A percentile compares a stretch with the other conserved stretches of the same genome.
phyloP scores from a whole-genome alignment of 2,888 invertebrate species.

The Macaria liturata region DNA sequence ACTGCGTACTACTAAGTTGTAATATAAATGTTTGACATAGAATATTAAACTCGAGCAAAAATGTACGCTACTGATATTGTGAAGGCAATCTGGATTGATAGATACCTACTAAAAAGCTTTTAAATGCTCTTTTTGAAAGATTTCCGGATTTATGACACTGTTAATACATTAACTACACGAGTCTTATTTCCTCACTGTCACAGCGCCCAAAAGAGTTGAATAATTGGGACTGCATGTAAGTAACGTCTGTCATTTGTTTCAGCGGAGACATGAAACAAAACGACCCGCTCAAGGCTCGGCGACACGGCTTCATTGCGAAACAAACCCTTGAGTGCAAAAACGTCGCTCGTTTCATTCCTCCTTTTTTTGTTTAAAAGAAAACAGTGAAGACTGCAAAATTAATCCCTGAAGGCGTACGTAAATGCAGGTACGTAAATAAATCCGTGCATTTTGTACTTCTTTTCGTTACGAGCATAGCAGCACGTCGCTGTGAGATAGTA shows the following conservation, averaged over 20 bases:
- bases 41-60: background rate
- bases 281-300: constrained; percentile 22
- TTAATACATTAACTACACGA: background rate
- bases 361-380: constrained; percentile 23
- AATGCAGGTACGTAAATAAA: constrained; percentile 34
- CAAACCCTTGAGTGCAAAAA: constrained; percentile 27
- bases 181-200: constrained; percentile 50
- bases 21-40: background rate
- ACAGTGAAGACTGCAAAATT: constrained; percentile 23
- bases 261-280: constrained; percentile 27
- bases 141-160: too few relatives aligned
- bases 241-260: constrained; percentile 34
- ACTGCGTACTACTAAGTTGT: background rate
- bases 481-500: constrained; percentile 24
- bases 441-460: constrained; percentile 24
- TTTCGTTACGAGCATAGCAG: constrained; percentile 27
- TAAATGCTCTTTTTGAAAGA: too few relatives aligned
- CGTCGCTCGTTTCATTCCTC: constrained; percentile 6
- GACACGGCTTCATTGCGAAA: constrained; percentile 26
- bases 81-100: too few relatives aligned
- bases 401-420: constrained; percentile 32
- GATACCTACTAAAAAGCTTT: too few relatives aligned
- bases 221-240: constrained; percentile 32
- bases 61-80: too few relatives aligned
- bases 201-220: constrained; percentile 48